These are phyloP conservation scores for Orthonychiurus folsomi DNA, from an alignment of 2,888 invertebrate genomes.

Conservation along the genomic window DNA sequence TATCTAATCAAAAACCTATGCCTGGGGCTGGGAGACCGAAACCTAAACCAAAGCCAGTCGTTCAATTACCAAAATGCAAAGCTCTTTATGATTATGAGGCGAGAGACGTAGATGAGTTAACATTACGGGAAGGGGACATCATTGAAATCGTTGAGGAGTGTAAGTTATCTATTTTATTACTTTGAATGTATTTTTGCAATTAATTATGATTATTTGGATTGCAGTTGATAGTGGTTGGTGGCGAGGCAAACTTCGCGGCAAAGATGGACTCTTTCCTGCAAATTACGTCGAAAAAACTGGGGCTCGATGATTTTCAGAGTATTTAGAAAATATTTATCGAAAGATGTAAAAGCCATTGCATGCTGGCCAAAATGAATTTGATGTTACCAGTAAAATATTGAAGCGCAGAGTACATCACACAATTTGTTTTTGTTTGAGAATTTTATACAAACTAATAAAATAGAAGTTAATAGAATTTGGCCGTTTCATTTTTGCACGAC, in stretches of 20 bases:
- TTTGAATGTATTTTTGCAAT: not conserved
- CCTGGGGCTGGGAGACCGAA: slow-evolving; percentile 46
- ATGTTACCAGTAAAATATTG: too few relatives aligned
- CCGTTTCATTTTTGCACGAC: too few relatives aligned
- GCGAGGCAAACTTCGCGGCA: slow-evolving; percentile 52
- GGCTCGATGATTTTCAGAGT: too few relatives aligned
- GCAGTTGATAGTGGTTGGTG: slow-evolving; percentile 62
- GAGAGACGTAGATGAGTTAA: slow-evolving; percentile 57
- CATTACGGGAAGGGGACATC: slow-evolving; percentile 53
- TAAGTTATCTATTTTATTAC: slow-evolving; percentile 41
- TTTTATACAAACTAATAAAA: too few relatives aligned
- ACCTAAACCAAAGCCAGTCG: slow-evolving; percentile 46
- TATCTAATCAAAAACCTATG: slow-evolving; percentile 38
- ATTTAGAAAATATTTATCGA: too few relatives aligned
- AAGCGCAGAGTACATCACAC: too few relatives aligned
- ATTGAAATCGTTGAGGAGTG: slow-evolving; percentile 55
- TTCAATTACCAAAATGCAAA: slow-evolving; percentile 46
- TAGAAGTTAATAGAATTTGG: too few relatives aligned
- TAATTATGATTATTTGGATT: slow-evolving; percentile 27
- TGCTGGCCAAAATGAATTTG: too few relatives aligned
- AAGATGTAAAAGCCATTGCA: too few relatives aligned
- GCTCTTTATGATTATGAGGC: slow-evolving; percentile 57
- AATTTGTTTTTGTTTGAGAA: too few relatives aligned
- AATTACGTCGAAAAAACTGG: slow-evolving; percentile 53
- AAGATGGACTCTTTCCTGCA: slow-evolving; percentile 56